These are phyloP conservation scores for Beroe forskalii DNA, from an alignment of 37 sponge, comb jelly and placozoan species.

Conservation along the genomic window DNA sequence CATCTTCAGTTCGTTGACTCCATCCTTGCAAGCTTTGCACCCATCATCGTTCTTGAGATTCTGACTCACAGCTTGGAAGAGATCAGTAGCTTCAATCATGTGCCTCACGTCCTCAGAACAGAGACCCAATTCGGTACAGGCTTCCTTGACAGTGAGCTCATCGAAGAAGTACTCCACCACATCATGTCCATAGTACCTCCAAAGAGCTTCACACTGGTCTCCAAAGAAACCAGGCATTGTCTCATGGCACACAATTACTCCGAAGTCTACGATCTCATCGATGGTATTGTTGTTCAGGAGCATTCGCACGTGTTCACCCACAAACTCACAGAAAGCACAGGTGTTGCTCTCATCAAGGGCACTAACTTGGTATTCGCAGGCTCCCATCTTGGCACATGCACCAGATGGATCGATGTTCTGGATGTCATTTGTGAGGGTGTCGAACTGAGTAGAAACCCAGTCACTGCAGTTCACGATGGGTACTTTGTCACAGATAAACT, in stretches of 20 bases:
- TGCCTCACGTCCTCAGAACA: slow-evolving; percentile 15
- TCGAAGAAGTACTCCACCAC: background rate
- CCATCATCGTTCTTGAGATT: slow-evolving; percentile 19
- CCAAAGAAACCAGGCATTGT: background rate
- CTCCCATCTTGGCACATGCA: background rate
- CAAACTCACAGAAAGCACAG: slow-evolving; percentile 52
- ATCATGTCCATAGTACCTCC: slow-evolving; percentile 31
- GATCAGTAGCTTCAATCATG: background rate
- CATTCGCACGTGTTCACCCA: background rate
- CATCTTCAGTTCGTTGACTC: background rate
- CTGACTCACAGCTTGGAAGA: background rate
- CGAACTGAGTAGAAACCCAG: background rate
- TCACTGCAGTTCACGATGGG: slow-evolving; percentile 33
- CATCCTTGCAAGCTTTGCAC: slow-evolving; percentile 40
- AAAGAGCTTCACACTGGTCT: slow-evolving; percentile 1
- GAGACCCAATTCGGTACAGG: background rate
- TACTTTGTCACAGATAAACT: background rate
- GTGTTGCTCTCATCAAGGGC: background rate
- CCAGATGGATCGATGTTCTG: background rate
- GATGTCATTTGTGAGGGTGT: background rate
- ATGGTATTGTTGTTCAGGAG: slow-evolving; percentile 5
- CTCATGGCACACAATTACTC: background rate
- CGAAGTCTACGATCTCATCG: background rate
- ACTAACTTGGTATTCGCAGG: background rate
- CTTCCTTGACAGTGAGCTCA: background rate